phyloP scores from a whole-genome alignment of 2,113 vertebrate genomes.

The Gulo gulo region DNA sequence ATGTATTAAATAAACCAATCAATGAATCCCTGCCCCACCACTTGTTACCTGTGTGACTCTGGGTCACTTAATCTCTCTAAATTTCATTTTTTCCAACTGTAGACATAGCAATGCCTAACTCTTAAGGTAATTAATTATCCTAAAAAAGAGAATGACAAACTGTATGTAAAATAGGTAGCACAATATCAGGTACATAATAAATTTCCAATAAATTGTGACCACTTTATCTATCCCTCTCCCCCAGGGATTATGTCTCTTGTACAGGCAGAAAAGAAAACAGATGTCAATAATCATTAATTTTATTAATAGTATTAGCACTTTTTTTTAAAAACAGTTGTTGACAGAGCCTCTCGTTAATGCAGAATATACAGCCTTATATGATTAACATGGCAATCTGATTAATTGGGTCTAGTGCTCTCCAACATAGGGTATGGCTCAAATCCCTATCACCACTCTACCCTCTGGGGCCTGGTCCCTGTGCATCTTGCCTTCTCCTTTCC shows the following conservation, averaged over 20 bases:
- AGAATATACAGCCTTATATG: neutral
- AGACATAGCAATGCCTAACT: neutral
- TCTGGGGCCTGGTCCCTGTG: neutral
- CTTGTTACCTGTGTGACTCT: neutral
- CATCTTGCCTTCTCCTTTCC: neutral
- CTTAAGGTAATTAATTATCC: neutral
- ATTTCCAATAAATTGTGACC: neutral
- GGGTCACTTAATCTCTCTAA: neutral
- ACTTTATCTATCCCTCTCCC: neutral
- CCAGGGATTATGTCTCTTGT: neutral
- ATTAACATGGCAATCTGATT: neutral
- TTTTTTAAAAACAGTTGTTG: neutral
- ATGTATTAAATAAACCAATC: neutral
- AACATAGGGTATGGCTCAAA: neutral
- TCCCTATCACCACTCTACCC: rapidly evolving
- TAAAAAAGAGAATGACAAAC: neutral
- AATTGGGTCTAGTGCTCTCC: too few relatives aligned
- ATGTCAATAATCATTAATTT: neutral
- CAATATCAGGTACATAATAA: too few relatives aligned
- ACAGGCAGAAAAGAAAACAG: neutral
- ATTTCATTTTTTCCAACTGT: neutral
- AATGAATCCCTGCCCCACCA: neutral
- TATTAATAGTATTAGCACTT: neutral
- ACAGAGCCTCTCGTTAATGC: neutral
- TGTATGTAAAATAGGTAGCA: neutral